Evolutionary conservation across 2,888 invertebrate species (phyloP).

Genomic region (Dicranocentrus wangi): DNA sequence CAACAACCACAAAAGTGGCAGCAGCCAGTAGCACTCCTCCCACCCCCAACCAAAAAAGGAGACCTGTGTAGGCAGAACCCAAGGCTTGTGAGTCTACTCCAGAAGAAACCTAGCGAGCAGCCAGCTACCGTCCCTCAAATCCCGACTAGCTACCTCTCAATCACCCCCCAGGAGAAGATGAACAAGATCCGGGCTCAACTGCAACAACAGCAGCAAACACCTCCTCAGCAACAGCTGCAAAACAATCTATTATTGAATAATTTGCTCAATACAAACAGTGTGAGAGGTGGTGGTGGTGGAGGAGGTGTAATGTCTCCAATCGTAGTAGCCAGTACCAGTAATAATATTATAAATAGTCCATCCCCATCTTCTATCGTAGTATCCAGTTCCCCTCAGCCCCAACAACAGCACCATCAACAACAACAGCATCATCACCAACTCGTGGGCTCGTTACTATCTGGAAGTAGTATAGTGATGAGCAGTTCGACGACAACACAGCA

Average conservation of each 20-base stretch:
- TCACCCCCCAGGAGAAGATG: slow-evolving; percentile 80
- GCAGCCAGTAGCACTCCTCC: not conserved
- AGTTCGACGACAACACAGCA: slow-evolving; percentile 19
- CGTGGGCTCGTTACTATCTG: not conserved
- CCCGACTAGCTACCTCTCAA: slow-evolving; percentile 75
- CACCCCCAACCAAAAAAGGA: slow-evolving; percentile 55
- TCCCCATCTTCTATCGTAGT: not conserved
- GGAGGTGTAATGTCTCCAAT: not conserved
- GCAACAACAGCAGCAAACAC: slow-evolving; percentile 57
- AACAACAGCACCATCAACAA: slow-evolving; percentile 34
- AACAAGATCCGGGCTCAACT: slow-evolving; percentile 62
- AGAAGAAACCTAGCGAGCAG: slow-evolving; percentile 81
- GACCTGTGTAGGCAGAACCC: slow-evolving; percentile 86
- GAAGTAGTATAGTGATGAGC: not conserved
- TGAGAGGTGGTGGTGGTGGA: not conserved
- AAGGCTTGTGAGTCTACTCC: slow-evolving; percentile 88
- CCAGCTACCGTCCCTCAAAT: slow-evolving; percentile 77
- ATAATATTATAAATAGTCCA: not conserved
- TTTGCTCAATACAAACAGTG: slow-evolving; percentile 51
- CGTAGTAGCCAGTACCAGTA: not conserved
- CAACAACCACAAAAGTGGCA: slow-evolving; percentile 18
- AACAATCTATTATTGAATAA: slow-evolving; percentile 50
- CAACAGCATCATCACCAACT: slow-evolving; percentile 23
- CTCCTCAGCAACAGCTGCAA: slow-evolving; percentile 60
- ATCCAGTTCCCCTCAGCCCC: slow-evolving; percentile 7